Evolutionary conservation across 1,140 invertebrate genomes (phyloP).

Genomic region (Drosophila neocordata): DNA sequence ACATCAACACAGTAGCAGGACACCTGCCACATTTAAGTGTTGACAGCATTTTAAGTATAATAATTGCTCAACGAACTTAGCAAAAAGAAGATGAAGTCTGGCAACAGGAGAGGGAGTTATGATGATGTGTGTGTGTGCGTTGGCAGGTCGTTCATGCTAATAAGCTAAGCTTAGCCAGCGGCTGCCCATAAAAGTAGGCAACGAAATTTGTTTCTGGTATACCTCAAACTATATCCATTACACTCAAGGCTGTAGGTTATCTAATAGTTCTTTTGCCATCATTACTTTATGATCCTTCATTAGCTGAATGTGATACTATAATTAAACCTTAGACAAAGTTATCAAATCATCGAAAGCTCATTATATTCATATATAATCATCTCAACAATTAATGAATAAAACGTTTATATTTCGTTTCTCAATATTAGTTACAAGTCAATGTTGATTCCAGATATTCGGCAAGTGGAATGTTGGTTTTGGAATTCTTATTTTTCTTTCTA

Average conservation of each 20-base stretch:
- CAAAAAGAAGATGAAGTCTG: neutral
- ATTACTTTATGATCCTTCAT: neutral
- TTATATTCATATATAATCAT: neutral
- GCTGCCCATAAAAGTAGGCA: conserved; percentile 19
- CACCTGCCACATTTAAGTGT: conserved; percentile 33
- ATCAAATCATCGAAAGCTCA: neutral
- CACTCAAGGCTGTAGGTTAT: too few species aligned
- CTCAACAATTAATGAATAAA: too few species aligned
- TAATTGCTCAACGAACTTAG: conserved; percentile 23
- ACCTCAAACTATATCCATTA: conserved; percentile 9
- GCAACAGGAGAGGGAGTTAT: neutral
- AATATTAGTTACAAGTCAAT: too few species aligned
- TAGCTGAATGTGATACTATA: neutral
- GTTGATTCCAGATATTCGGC: too few species aligned
- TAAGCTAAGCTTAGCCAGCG: conserved; percentile 17
- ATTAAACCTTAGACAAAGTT: neutral
- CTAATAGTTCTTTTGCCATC: neutral
- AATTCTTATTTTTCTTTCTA: too few species aligned
- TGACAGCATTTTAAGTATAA: conserved; percentile 19
- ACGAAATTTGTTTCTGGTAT: neutral
- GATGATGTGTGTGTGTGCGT: neutral
- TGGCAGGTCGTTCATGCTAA: conserved; percentile 25
- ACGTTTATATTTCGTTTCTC: too few species aligned
- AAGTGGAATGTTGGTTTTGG: too few species aligned
- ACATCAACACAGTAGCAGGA: conserved; percentile 5